Evolutionary conservation across 2,888 invertebrate genomes (phyloP), one percentile per base, ranked within the genome.

Genomic region (Fragum sueziense): DNA sequence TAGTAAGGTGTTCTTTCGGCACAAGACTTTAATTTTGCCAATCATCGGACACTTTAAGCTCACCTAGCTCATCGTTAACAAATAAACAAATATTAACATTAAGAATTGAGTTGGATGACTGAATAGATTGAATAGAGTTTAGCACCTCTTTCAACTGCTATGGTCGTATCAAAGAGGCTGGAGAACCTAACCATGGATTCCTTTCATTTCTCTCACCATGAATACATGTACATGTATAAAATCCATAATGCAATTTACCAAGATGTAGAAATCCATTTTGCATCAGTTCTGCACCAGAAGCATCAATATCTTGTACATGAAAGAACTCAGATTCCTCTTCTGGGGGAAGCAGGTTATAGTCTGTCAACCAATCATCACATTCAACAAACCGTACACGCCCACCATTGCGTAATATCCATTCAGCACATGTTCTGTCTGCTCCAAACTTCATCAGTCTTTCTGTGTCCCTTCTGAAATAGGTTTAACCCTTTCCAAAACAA

Each of bases 331-430:
- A 89, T 29, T 86, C 86, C 33, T 94, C 93, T 84, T 95, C 95
- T 9, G 74, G 67, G 0, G 97, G 96, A 62, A 98, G 93, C 0
- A 92, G 88, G 93, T 98, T 97, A 91, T 97, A 98, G 93, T 98
- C 96, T 65, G 94, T 92, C 54, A 95, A 91, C 87, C 93, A 95
- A 4, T 89, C 86, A 0, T 93, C 88, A 6, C 91, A 87, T 47
- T 94, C 95, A 47, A 94, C 94, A 95, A 96, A 97, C 79, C 95
- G 95, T 0, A 99, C 95, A 75, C 95, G 94, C 2, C 97, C 98
- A 2, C 98, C 98, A 94, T 98, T 98, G 85, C 96, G 95, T 34
- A 99, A 94, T 7, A 99, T 94, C 99, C 99, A 99, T 93, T 99
- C 99, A 0, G 98, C 98, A 93, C 98, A 98, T 3, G 96, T 95